Conservation (phyloP, 2,113 vertebrate species). For the Baryphthengus martii region DNA sequence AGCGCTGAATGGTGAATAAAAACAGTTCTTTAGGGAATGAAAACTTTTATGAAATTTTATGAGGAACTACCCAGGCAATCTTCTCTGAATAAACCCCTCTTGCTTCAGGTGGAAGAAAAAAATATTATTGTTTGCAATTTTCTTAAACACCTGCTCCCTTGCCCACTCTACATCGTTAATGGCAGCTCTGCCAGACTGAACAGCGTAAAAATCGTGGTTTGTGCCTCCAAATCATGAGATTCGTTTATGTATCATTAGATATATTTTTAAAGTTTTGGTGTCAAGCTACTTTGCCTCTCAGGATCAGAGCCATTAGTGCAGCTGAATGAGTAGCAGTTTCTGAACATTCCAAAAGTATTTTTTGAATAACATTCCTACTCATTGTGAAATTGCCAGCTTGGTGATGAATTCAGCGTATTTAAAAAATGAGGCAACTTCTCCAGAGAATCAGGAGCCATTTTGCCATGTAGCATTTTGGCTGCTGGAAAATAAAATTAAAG, state of each 20-base stretch:
- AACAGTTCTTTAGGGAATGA: neutral
- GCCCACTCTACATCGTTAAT: neutral
- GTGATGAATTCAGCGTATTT: neutral
- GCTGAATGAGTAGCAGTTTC: conserved; percentile 4
- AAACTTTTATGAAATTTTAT: neutral
- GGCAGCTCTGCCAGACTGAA: neutral
- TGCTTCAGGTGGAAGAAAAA: neutral
- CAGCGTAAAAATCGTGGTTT: neutral
- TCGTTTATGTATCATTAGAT: neutral
- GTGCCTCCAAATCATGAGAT: neutral
- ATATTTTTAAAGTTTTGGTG: neutral
- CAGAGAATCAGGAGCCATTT: neutral
- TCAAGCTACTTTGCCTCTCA: neutral
- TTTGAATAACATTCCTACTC: neutral
- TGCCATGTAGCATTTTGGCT: neutral
- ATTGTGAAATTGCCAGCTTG: neutral
- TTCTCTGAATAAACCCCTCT: neutral
- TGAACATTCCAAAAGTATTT: conserved; percentile 31
- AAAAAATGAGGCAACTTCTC: conserved; percentile 9
- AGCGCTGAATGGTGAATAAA: neutral
- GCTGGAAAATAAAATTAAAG: conserved; percentile 2
- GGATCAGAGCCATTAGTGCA: neutral
- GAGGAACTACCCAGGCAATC: neutral
- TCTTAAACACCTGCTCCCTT: conserved; percentile 1
- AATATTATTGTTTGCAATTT: neutral